A percentile compares a stretch with the other conserved stretches of the same genome.
Evolutionary conservation across 2,797 vertebrate genomes (phyloP).

Genomic region (Pseudomugil gertrudae): DNA sequence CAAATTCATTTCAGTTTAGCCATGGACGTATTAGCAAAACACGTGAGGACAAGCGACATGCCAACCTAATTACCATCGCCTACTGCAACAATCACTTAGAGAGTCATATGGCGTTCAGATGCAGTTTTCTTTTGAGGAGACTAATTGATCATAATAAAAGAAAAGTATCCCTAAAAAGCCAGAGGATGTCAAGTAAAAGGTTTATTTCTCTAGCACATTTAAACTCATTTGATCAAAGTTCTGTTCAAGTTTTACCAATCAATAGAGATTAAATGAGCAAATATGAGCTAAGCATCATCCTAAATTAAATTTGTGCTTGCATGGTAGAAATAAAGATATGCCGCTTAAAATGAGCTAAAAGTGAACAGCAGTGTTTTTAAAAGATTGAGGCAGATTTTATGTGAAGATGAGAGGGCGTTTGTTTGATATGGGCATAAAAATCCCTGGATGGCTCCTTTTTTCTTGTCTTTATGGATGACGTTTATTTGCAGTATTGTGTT

Average conservation of each 20-base stretch:
- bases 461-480: too few relatives aligned
- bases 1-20: constrained; percentile 61
- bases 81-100: constrained; percentile 53
- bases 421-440: too few relatives aligned
- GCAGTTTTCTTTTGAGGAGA: constrained; percentile 16
- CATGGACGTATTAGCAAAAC: constrained; percentile 22
- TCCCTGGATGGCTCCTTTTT: too few relatives aligned
- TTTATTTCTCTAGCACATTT: background rate
- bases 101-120: constrained; percentile 22
- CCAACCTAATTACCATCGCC: constrained; percentile 33
- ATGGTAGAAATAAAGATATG: too few relatives aligned
- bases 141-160: constrained; percentile 4
- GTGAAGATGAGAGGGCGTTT: background rate
- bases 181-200: background rate
- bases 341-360: too few relatives aligned
- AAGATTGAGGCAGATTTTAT: background rate
- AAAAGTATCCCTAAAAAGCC: background rate
- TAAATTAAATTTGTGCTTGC: background rate
- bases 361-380: too few relatives aligned
- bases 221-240: background rate
- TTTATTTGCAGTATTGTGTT: too few relatives aligned
- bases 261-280: background rate
- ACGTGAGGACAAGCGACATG: constrained; percentile 32
- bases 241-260: background rate
- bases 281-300: background rate